phyloP scores from a whole-genome alignment of 92 coral and sea anemone species.

The Epizoanthus fatuus region DNA sequence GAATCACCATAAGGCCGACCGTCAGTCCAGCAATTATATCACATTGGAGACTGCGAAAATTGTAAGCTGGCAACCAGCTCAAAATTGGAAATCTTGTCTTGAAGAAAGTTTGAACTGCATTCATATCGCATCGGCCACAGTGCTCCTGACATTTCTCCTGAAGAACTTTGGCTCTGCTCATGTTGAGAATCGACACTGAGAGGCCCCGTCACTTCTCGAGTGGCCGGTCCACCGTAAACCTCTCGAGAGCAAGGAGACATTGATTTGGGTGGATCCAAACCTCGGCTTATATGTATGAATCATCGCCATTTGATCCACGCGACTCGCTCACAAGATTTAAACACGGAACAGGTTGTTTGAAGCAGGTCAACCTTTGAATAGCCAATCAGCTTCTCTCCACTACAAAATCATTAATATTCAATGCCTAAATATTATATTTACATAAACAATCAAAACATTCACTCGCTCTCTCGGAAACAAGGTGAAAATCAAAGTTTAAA shows the following conservation, averaged over 20 bases:
- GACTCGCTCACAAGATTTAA: slow-evolving; percentile 33
- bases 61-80: slow-evolving; percentile 88
- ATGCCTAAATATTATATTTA: slow-evolving; percentile 9
- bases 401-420: slow-evolving; percentile 28
- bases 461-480: slow-evolving; percentile 1
- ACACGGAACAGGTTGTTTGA: slow-evolving; percentile 39
- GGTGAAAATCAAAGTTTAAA: slow-evolving; percentile 4
- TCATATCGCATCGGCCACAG: slow-evolving; percentile 59
- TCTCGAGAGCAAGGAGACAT: slow-evolving; percentile 14
- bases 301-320: slow-evolving; percentile 45
- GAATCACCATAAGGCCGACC: slow-evolving; percentile 97
- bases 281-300: slow-evolving; percentile 35
- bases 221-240: neutral
- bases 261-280: slow-evolving; percentile 49
- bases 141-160: slow-evolving; percentile 80
- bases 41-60: slow-evolving; percentile 78
- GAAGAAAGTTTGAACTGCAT: slow-evolving; percentile 42
- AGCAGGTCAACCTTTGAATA: slow-evolving; percentile 18
- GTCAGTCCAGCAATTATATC: slow-evolving; percentile 97
- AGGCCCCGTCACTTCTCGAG: neutral
- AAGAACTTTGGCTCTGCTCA: slow-evolving; percentile 41
- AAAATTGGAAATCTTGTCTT: slow-evolving; percentile 86
- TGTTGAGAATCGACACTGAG: neutral
- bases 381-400: slow-evolving; percentile 23
- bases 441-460: slow-evolving; percentile 23